phyloP scores from a whole-genome alignment of 2,888 invertebrate genomes.

The Gastracanthus pulcherrimus region DNA sequence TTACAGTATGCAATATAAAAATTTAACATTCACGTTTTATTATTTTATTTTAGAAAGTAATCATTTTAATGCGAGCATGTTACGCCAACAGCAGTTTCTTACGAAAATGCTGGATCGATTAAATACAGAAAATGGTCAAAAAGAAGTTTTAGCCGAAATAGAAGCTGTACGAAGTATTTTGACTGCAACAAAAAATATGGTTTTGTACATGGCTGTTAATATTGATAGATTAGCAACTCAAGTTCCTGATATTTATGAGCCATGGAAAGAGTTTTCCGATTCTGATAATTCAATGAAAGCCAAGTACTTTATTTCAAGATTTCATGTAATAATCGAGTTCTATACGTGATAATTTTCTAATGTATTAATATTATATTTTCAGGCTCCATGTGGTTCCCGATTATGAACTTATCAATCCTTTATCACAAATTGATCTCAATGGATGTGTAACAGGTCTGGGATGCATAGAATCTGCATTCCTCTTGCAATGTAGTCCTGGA shows the following conservation, averaged over 20 bases:
- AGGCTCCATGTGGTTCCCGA: conserved; percentile 78
- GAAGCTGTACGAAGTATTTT: conserved; percentile 81
- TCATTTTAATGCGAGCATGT: conserved; percentile 83
- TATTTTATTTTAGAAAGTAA: conserved; percentile 82
- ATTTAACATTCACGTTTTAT: conserved; percentile 28
- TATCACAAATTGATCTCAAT: conserved; percentile 74
- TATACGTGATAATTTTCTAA: not conserved
- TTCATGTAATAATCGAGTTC: too few species aligned
- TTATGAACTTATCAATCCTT: conserved; percentile 75
- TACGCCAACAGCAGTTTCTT: conserved; percentile 89
- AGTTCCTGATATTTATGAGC: conserved; percentile 78
- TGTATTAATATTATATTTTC: conserved; percentile 12
- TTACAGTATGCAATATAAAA: too few species aligned
- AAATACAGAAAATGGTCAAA: conserved; percentile 78
- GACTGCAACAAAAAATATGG: conserved; percentile 81
- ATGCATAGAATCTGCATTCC: conserved; percentile 88
- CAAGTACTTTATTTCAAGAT: conserved; percentile 63
- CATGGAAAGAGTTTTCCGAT: conserved; percentile 79
- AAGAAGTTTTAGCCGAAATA: conserved; percentile 77
- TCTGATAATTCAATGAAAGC: conserved; percentile 66
- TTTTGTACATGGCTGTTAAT: conserved; percentile 87
- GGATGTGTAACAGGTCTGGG: conserved; percentile 89
- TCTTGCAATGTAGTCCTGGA: conserved; percentile 84
- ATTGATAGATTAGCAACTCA: conserved; percentile 80
- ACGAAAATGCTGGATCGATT: conserved; percentile 83